These are phyloP conservation scores for Serranus cabrilla DNA, from an alignment of 2,797 vertebrate species.

Conservation along the genomic window DNA sequence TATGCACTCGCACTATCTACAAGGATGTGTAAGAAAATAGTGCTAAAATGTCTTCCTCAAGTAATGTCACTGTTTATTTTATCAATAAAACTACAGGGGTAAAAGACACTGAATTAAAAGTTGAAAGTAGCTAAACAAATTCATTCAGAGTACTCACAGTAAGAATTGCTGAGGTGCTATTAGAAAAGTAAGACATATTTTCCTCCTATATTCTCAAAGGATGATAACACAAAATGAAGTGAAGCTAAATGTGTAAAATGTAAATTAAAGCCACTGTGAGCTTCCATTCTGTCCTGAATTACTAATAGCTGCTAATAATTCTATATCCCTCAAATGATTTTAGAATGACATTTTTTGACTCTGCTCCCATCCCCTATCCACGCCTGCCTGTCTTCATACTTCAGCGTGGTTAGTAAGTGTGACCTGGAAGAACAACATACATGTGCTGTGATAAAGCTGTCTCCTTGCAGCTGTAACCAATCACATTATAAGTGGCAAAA, in stretches of 20 bases:
- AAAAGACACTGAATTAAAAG: conserved; percentile 4
- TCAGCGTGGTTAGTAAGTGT: conserved; percentile 31
- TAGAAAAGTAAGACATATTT: background rate
- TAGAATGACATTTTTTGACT: background rate
- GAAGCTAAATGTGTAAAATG: conserved; percentile 1
- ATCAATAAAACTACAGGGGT: background rate
- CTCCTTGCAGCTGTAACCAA: conserved; percentile 45
- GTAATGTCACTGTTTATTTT: background rate
- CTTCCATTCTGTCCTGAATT: background rate
- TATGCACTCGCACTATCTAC: background rate
- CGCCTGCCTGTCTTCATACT: conserved; percentile 21
- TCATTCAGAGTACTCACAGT: no score
- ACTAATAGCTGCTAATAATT: background rate
- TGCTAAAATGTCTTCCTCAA: background rate
- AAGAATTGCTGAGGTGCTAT: no score
- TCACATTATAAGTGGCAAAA: conserved; percentile 54
- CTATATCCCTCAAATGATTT: conserved; percentile 7
- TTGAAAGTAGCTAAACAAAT: no score
- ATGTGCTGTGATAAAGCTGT: conserved; percentile 53
- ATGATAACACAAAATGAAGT: background rate
- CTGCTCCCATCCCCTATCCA: conserved; percentile 9
- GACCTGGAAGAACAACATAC: conserved; percentile 41
- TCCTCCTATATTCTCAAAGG: background rate
- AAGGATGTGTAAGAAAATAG: conserved; percentile 10
- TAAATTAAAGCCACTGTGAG: background rate